Conservation (phyloP, 2,113 vertebrate genomes). For the Picathartes gymnocephalus region DNA sequence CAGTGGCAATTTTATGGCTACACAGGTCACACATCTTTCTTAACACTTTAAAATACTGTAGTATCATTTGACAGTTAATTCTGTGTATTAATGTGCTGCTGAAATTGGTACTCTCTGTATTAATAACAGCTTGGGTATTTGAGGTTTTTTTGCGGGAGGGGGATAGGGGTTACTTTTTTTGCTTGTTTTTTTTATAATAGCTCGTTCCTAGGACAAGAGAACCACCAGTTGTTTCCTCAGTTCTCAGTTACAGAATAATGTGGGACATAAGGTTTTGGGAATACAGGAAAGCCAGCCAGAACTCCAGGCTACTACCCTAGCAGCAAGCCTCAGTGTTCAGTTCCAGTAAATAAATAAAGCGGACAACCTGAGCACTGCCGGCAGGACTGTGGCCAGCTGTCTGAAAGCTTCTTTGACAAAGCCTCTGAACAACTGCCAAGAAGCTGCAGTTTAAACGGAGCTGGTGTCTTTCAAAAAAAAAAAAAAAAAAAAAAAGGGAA, state of each 20-base stretch:
- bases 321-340: slow-evolving; percentile 26
- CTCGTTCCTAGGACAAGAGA: neutral
- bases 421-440: slow-evolving; percentile 51
- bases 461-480: neutral
- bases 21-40: neutral
- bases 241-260: slow-evolving; percentile 15
- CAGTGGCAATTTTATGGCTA: neutral
- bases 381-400: slow-evolving; percentile 66
- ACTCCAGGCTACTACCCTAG: slow-evolving; percentile 31
- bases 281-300: slow-evolving; percentile 30
- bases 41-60: neutral
- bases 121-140: neutral
- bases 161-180: neutral
- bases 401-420: slow-evolving; percentile 57
- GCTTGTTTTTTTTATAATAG: neutral
- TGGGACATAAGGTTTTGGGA: slow-evolving; percentile 36
- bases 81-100: neutral
- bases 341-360: slow-evolving; percentile 64
- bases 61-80: neutral
- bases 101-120: neutral
- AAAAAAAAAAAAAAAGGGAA: no score
- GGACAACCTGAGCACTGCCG: slow-evolving; percentile 38
- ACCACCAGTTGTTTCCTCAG: neutral
- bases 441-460: slow-evolving; percentile 41
- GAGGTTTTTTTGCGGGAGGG: neutral